phyloP scores from a whole-genome alignment of 1,140 invertebrate genomes.

The Sesamia nonagrioides region DNA sequence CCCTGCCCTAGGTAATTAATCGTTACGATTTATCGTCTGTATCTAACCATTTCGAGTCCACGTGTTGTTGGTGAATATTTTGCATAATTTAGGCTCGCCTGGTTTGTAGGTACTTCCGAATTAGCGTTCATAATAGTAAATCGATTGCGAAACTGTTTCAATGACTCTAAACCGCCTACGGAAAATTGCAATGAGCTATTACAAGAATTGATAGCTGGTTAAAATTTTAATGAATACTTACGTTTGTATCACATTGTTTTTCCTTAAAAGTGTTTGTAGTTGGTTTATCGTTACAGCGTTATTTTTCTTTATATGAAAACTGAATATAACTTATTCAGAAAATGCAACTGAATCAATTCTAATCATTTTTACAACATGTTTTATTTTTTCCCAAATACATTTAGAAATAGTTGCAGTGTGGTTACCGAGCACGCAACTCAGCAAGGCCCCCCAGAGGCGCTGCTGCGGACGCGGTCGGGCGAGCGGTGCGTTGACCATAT shows the following conservation, averaged over 20 bases:
- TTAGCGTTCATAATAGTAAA: constrained; percentile 32
- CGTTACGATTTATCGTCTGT: constrained; percentile 25
- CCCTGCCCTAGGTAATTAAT: constrained; percentile 31
- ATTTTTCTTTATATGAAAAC: too few relatives aligned
- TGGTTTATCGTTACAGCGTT: too few relatives aligned
- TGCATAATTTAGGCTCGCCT: constrained; percentile 40
- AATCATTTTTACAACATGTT: too few relatives aligned
- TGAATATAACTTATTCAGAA: too few relatives aligned
- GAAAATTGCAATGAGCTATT: constrained; percentile 25
- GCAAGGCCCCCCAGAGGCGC: too few relatives aligned
- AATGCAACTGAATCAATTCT: too few relatives aligned
- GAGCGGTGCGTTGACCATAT: too few relatives aligned
- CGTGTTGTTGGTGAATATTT: constrained; percentile 33
- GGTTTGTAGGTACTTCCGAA: constrained; percentile 35
- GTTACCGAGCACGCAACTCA: too few relatives aligned
- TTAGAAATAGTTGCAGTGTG: too few relatives aligned
- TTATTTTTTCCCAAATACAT: too few relatives aligned
- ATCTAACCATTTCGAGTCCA: constrained; percentile 14
- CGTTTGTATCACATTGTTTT: constrained; percentile 2
- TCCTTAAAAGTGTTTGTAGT: not conserved
- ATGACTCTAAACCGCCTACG: constrained; percentile 17
- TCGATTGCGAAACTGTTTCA: constrained; percentile 23
- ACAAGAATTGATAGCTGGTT: constrained; percentile 11
- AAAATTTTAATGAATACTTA: not conserved
- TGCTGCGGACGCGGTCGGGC: too few relatives aligned